phyloP scores from a whole-genome alignment of 1,140 invertebrate species.

The Rhopalosiphum padi region DNA sequence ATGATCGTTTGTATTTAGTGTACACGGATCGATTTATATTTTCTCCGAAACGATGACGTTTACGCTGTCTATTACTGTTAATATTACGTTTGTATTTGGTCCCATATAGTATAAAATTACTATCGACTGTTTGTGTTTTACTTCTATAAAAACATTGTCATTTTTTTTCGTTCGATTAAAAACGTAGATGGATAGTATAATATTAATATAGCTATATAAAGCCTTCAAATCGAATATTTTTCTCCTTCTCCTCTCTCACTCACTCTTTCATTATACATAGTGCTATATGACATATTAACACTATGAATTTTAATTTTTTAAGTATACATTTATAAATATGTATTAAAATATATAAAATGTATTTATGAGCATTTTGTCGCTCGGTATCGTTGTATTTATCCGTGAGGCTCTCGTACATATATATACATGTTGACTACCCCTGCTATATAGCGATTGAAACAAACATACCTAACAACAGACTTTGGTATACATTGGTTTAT shows the following conservation, averaged over 20 bases:
- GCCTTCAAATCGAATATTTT: background rate
- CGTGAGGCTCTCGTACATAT: too few relatives aligned
- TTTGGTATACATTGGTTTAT: background rate
- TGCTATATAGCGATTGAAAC: too few relatives aligned
- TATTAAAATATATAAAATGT: too few relatives aligned
- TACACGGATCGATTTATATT: background rate
- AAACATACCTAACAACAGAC: background rate
- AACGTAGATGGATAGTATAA: background rate
- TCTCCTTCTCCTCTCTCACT: background rate
- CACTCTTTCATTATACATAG: background rate
- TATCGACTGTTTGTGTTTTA: background rate
- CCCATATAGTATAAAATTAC: background rate
- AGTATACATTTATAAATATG: too few relatives aligned
- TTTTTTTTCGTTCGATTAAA: background rate
- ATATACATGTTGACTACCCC: too few relatives aligned
- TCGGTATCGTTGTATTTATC: too few relatives aligned
- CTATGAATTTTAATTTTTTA: too few relatives aligned
- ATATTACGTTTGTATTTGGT: background rate
- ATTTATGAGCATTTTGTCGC: too few relatives aligned
- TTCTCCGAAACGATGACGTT: background rate
- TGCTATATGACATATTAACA: too few relatives aligned
- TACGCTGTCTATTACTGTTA: background rate
- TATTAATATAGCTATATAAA: background rate
- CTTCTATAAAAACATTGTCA: background rate
- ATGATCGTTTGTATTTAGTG: background rate